Conservation (phyloP, 2,113 vertebrate species). For the Aegypius monachus region DNA sequence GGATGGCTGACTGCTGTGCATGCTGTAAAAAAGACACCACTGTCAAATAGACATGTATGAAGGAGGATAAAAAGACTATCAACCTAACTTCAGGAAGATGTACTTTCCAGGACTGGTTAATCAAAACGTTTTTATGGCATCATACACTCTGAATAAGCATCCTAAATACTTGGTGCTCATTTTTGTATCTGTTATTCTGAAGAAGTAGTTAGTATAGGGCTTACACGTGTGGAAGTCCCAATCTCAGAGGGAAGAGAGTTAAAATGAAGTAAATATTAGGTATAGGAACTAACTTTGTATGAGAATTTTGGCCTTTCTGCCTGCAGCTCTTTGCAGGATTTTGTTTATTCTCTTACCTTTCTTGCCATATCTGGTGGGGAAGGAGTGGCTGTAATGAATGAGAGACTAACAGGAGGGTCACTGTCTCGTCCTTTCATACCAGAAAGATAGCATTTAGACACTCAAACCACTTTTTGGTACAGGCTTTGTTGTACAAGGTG, state of each 20-base stretch:
- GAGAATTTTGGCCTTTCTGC: background rate
- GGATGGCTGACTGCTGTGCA: background rate
- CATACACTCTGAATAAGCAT: background rate
- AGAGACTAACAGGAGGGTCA: background rate
- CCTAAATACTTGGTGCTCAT: background rate
- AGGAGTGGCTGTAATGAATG: background rate
- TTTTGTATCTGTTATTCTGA: background rate
- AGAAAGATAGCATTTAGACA: background rate
- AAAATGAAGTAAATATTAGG: background rate
- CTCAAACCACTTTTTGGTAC: background rate
- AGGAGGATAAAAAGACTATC: background rate
- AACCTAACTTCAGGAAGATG: background rate
- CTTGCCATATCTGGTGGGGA: background rate
- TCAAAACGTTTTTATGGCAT: background rate
- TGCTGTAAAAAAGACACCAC: rapidly evolving
- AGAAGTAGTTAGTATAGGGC: background rate
- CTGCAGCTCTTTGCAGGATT: background rate
- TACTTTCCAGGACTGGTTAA: background rate
- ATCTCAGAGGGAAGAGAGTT: background rate
- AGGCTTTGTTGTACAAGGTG: background rate
- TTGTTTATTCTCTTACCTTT: background rate
- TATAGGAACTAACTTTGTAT: background rate
- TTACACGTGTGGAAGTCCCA: background rate
- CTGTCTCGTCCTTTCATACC: rapidly evolving
- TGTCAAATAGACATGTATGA: background rate